phyloP scores from a whole-genome alignment of 1,140 invertebrate genomes.

The Bicyclus anynana region DNA sequence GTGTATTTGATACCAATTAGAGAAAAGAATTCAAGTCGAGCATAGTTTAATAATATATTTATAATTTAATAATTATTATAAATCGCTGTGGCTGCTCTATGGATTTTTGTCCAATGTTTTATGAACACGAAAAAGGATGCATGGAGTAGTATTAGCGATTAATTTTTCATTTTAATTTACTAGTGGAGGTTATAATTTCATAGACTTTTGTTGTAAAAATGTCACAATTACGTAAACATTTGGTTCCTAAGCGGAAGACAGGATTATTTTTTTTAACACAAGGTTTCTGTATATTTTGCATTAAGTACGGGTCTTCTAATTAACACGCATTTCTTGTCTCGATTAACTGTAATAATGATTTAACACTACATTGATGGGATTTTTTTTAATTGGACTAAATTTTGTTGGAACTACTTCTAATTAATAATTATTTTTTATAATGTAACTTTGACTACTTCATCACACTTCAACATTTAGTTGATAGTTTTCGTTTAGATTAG shows the following conservation, averaged over 20 bases:
- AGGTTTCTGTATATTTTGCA: conserved; percentile 1
- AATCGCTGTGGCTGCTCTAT: neutral
- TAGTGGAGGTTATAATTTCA: neutral
- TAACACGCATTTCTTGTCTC: neutral
- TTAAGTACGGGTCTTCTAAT: neutral
- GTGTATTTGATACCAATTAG: conserved; percentile 4
- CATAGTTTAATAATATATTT: neutral
- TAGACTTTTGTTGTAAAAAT: neutral
- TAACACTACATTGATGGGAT: too few relatives aligned
- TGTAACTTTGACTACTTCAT: too few relatives aligned
- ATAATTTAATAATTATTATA: neutral
- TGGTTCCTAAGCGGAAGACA: conserved; percentile 12
- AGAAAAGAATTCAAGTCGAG: neutral
- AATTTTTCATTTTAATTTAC: neutral
- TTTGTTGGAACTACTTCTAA: too few relatives aligned
- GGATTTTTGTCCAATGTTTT: neutral
- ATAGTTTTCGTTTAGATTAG: too few relatives aligned
- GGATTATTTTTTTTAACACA: conserved; percentile 7
- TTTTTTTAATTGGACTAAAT: too few relatives aligned
- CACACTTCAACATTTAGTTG: too few relatives aligned
- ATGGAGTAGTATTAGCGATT: neutral
- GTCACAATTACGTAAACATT: neutral
- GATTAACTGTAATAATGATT: too few relatives aligned
- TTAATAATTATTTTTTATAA: too few relatives aligned
- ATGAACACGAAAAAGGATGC: neutral